Evolutionary conservation across 2,797 vertebrate species (phyloP).

Genomic region (Apogon talboti): DNA sequence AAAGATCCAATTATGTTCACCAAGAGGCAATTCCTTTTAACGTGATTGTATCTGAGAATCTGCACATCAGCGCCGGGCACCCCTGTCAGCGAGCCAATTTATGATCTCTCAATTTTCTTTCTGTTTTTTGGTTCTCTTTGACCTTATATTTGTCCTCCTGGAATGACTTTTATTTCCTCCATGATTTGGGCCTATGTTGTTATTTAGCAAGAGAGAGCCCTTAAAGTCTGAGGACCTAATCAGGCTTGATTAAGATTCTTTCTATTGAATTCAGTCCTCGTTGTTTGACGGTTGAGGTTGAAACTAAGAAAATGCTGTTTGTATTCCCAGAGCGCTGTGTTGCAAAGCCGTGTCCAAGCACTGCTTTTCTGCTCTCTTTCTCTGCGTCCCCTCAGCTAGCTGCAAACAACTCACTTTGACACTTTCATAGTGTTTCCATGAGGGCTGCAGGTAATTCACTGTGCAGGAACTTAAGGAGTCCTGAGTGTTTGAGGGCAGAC

Average conservation of each 20-base stretch:
- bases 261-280: constrained; percentile 30
- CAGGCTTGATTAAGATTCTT: neutral
- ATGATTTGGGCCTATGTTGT: neutral
- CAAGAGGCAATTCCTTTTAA: constrained; percentile 74
- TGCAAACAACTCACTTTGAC: constrained; percentile 71
- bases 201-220: constrained; percentile 3
- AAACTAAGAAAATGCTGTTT: constrained; percentile 43
- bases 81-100: constrained; percentile 49
- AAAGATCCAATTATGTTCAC: constrained; percentile 78
- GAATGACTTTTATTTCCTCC: constrained; percentile 17
- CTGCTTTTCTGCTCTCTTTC: constrained; percentile 54
- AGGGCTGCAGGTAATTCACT: constrained; percentile 54
- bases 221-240: constrained; percentile 23
- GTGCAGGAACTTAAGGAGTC: constrained; percentile 20
- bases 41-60: constrained; percentile 77
- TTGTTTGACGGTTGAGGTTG: constrained; percentile 50
- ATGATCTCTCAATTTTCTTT: constrained; percentile 35
- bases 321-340: constrained; percentile 30
- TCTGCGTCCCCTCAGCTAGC: constrained; percentile 47
- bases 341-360: constrained; percentile 30
- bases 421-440: constrained; percentile 51
- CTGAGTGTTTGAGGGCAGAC: neutral
- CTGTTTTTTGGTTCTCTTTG: constrained; percentile 9
- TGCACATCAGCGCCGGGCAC: constrained; percentile 62
- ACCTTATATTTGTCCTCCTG: constrained; percentile 49